A percentile compares a stretch with the other conserved stretches of the same genome.
Conservation (phyloP, 2,113 vertebrate genomes). For the Podiceps cristatus region DNA sequence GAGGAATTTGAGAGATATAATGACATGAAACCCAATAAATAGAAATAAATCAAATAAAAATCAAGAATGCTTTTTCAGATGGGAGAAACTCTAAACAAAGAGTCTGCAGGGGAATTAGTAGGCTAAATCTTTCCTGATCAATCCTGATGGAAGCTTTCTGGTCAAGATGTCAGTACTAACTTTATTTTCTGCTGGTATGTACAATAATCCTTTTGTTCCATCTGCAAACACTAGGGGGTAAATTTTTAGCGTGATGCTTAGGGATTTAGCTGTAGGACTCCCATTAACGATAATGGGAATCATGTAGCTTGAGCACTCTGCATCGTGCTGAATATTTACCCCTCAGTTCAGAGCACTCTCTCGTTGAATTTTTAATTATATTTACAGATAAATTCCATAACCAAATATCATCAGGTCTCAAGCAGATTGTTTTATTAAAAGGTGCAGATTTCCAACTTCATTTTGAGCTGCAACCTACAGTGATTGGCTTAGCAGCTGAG, state of each 20-base stretch:
- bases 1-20: conserved; percentile 6
- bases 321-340: conserved; percentile 76
- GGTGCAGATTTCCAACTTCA: conserved; percentile 45
- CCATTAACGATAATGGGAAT: conserved; percentile 81
- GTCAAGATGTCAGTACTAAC: conserved; percentile 73
- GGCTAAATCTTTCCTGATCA: conserved; percentile 40
- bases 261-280: conserved; percentile 80
- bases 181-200: conserved; percentile 75
- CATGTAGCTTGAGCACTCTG: conserved; percentile 71
- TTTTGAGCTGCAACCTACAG: conserved; percentile 47
- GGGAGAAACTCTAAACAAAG: background rate
- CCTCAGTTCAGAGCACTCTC: conserved; percentile 74
- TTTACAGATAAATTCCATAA: conserved; percentile 82
- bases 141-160: conserved; percentile 50
- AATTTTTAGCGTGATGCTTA: conserved; percentile 73
- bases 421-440: conserved; percentile 75
- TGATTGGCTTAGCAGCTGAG: conserved; percentile 62
- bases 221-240: conserved; percentile 83
- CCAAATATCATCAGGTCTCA: conserved; percentile 70
- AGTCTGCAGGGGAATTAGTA: background rate
- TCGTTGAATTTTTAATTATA: conserved; percentile 81
- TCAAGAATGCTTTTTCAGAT: background rate
- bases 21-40: background rate
- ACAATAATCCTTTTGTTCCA: conserved; percentile 80
- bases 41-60: conserved; percentile 28